Evolutionary conservation across 2,888 invertebrate species (phyloP).

Genomic region (Schizaphis graminum): DNA sequence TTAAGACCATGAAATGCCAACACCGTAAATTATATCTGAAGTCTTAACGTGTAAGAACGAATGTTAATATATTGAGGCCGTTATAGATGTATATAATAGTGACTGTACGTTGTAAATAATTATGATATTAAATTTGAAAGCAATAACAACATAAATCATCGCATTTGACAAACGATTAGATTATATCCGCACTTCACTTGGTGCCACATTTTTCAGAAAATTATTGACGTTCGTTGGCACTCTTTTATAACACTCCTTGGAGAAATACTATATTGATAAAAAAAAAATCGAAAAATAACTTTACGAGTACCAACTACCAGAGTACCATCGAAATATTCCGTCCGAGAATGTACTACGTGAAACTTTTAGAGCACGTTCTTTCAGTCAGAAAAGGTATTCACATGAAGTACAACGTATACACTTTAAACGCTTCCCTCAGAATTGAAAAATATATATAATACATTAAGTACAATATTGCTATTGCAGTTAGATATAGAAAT

Average conservation of each 20-base stretch:
- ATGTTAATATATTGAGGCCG: neutral
- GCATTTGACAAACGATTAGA: neutral
- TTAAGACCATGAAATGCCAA: neutral
- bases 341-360: neutral
- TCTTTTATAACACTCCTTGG: neutral
- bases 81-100: neutral
- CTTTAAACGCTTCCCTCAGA: neutral
- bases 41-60: neutral
- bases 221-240: neutral
- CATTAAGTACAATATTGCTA: neutral
- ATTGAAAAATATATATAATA: neutral
- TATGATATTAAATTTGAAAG: constrained; percentile 2
- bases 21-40: neutral
- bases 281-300: constrained; percentile 2
- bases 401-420: neutral
- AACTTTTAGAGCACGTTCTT: neutral
- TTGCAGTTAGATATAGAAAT: neutral
- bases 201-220: neutral
- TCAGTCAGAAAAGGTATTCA: neutral
- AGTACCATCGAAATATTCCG: neutral
- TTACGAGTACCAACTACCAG: neutral
- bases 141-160: constrained; percentile 2
- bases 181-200: neutral
- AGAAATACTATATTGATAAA: neutral
- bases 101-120: neutral